Evolutionary conservation across 1,140 invertebrate species (phyloP).

Genomic region (Neodiprion virginianus): DNA sequence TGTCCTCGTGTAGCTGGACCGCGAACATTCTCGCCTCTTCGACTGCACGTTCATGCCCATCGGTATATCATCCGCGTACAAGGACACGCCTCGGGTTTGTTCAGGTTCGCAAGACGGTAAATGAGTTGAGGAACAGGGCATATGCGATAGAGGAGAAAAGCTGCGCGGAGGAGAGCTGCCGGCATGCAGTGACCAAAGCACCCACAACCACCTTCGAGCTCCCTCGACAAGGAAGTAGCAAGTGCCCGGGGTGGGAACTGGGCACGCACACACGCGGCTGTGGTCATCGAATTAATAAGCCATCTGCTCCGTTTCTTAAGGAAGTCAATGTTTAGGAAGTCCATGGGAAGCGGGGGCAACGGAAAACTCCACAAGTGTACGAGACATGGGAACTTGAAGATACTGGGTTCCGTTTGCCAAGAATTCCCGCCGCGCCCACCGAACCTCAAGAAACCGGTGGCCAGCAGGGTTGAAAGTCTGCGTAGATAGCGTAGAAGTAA

Average conservation of each 20-base stretch:
- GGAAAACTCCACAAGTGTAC: slow-evolving; percentile 57
- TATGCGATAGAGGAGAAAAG: background rate
- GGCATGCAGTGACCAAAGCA: background rate
- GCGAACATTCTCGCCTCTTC: too few relatives aligned
- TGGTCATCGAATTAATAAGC: slow-evolving; percentile 55
- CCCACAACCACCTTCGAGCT: background rate
- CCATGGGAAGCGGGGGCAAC: slow-evolving; percentile 62
- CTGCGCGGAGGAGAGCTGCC: background rate
- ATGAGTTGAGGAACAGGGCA: too few relatives aligned
- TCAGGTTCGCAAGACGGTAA: too few relatives aligned
- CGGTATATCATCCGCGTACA: too few relatives aligned
- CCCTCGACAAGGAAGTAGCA: background rate
- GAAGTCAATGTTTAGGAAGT: slow-evolving; percentile 63
- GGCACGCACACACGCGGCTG: background rate
- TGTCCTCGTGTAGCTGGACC: background rate
- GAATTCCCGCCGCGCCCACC: background rate
- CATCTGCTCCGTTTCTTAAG: slow-evolving; percentile 56
- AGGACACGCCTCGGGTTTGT: too few relatives aligned
- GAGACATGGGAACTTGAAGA: slow-evolving; percentile 53
- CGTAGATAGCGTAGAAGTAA: too few relatives aligned
- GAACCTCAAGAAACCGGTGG: too few relatives aligned
- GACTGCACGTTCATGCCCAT: too few relatives aligned
- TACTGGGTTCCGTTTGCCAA: background rate
- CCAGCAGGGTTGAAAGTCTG: too few relatives aligned
- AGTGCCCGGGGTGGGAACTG: background rate